phyloP scores from a whole-genome alignment of 2,797 vertebrate genomes.

The Gymnothorax reevesii region DNA sequence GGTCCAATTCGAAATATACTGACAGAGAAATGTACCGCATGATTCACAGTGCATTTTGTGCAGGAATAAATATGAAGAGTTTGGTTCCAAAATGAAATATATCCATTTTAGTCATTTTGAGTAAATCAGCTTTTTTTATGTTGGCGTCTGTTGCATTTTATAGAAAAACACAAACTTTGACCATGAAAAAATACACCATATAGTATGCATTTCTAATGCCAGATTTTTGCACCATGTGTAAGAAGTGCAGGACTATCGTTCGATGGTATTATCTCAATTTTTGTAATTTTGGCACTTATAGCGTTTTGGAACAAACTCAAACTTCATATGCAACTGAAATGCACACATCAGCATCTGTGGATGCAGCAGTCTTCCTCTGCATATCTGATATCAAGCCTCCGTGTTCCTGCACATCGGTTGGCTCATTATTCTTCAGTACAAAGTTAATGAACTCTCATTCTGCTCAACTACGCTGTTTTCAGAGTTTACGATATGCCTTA shows the following conservation, averaged over 20 bases:
- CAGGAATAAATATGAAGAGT: constrained; percentile 20
- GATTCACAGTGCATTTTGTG: neutral
- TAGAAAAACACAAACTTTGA: too few relatives aligned
- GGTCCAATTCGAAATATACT: constrained; percentile 1
- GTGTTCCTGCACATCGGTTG: neutral
- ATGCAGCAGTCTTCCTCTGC: neutral
- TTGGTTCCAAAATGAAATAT: too few relatives aligned
- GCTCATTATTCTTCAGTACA: constrained; percentile 14
- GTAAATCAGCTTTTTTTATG: too few relatives aligned
- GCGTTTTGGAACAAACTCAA: too few relatives aligned
- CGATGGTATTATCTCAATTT: too few relatives aligned
- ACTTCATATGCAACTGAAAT: neutral
- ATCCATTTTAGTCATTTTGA: too few relatives aligned
- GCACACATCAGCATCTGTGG: neutral
- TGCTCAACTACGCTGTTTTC: constrained; percentile 13
- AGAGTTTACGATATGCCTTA: neutral
- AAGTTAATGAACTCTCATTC: neutral
- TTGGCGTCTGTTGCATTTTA: too few relatives aligned
- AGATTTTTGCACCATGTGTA: too few relatives aligned
- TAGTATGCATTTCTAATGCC: too few relatives aligned
- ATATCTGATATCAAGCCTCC: neutral
- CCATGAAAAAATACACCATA: too few relatives aligned
- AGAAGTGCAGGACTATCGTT: too few relatives aligned
- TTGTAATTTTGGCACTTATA: too few relatives aligned
- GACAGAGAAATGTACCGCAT: neutral